Base-by-base conservation (phyloP, 2,888 invertebrate species). In the Epistrophe grossulariae region DNA sequence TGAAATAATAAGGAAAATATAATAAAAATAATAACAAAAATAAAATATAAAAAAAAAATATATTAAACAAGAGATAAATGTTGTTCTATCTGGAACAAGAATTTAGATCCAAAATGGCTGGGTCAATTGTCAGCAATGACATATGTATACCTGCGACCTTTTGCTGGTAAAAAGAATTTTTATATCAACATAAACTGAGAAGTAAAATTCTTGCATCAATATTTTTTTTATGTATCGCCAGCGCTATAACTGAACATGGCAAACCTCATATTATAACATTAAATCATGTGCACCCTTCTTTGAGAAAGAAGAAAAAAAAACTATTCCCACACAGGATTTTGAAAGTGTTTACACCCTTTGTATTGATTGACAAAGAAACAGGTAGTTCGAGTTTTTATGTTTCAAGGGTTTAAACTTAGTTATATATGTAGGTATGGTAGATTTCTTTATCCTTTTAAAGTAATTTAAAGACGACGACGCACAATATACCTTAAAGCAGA, bases 261-360 rank as follows among this genome's bases (percentile, higher is more conserved):
- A 57, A 70, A 50, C 43, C 40, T 71, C 13, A 79, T 45, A 45
- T 70, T 68, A 48, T 73, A 81, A 78, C 50, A 78, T 78, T 72
- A 66, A 78, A 72, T 66, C 66, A 79, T 73, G 74, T 73, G 24
- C 70, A 55, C 72, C 79, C 74, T 79, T 74, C 31, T 19, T 48
- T 17, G 0, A 4, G 2, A 1, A 60, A 13, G 13, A 28, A n/a
- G 24, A 66, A 73, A 60, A 31, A 5, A 74, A 15, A 43, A 40
- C 40, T 15, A 59, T 74, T 84, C 76, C 40, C 70, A 84, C 74
- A 74, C 50, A 79, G 50, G 74, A 57, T 73, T 55, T 84, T 84
- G 79, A 79, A 66, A 79, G 70, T 71, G 79, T 71, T 71, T 79
- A 71, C 84, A 79, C 84, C 84, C 84, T 84, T 84, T 79, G 79